These are phyloP conservation scores for Engystomops pustulosus DNA, from an alignment of 2,113 vertebrate species.

Conservation along the genomic window DNA sequence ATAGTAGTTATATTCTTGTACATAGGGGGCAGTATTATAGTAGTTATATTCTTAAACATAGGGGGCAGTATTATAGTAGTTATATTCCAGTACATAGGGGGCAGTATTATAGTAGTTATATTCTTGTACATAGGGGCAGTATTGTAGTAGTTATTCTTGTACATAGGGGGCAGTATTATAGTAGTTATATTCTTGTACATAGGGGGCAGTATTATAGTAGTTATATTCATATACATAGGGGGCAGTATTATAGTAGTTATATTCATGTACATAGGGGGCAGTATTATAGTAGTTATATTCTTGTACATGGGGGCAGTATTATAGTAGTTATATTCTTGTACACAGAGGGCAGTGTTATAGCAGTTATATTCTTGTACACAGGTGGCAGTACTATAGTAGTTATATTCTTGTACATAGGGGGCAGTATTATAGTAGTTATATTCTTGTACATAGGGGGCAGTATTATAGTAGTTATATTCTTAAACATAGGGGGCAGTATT, in stretches of 20 bases:
- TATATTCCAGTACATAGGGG: neutral
- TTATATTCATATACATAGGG: neutral
- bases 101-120: neutral
- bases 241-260: neutral
- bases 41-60: too few relatives aligned
- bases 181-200: neutral
- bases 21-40: too few relatives aligned
- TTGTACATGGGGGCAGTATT: neutral
- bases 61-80: neutral
- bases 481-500: neutral
- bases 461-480: slow-evolving; percentile 11
- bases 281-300: neutral
- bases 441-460: neutral
- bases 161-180: neutral
- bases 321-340: slow-evolving; percentile 7
- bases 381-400: too few relatives aligned
- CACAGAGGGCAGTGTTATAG: neutral
- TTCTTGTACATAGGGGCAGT: neutral
- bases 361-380: neutral
- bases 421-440: neutral
- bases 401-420: too few relatives aligned
- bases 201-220: neutral
- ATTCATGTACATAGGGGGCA: neutral
- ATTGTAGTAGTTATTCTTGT: slow-evolving; percentile 5
- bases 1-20: too few relatives aligned